These are phyloP conservation scores for Xiphydria camelus DNA, from an alignment of 2,888 invertebrate genomes.

Conservation along the genomic window DNA sequence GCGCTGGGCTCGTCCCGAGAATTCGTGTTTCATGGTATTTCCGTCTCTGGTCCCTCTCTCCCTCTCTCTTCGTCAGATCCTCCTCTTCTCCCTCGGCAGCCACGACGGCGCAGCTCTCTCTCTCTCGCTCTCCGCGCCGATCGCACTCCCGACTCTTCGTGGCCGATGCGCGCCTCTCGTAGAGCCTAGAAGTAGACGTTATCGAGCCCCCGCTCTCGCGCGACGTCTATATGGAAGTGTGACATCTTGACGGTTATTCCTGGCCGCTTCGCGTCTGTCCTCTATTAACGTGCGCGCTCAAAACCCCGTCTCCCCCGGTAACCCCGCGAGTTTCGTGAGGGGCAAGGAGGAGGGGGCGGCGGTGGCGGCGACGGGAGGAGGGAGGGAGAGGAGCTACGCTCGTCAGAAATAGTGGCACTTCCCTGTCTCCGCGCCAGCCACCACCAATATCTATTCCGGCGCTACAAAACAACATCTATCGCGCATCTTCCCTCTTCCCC, in stretches of 20 bases:
- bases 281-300: slow-evolving; percentile 42
- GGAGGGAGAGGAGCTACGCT: slow-evolving; percentile 28
- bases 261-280: slow-evolving; percentile 46
- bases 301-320: slow-evolving; percentile 24
- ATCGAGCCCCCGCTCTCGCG: slow-evolving; percentile 14
- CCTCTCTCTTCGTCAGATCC: too few species aligned
- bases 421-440: slow-evolving; percentile 57
- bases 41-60: too few species aligned
- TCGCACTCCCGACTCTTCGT: too few species aligned
- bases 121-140: too few species aligned
- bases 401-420: slow-evolving; percentile 60
- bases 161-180: too few species aligned
- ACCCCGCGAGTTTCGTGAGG: slow-evolving; percentile 14
- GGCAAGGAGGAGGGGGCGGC: slow-evolving; percentile 21
- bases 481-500: slow-evolving; percentile 47
- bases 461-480: slow-evolving; percentile 56
- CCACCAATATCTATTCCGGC: slow-evolving; percentile 62
- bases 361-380: slow-evolving; percentile 19
- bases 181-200: slow-evolving; percentile 7
- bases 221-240: slow-evolving; percentile 55
- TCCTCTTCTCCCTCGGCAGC: too few species aligned
- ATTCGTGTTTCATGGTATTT: too few species aligned
- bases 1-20: too few species aligned
- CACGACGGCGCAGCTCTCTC: too few species aligned
- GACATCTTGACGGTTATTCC: slow-evolving; percentile 57